Conservation (phyloP, 2,888 invertebrate genomes). For the Heliconius cydno region DNA sequence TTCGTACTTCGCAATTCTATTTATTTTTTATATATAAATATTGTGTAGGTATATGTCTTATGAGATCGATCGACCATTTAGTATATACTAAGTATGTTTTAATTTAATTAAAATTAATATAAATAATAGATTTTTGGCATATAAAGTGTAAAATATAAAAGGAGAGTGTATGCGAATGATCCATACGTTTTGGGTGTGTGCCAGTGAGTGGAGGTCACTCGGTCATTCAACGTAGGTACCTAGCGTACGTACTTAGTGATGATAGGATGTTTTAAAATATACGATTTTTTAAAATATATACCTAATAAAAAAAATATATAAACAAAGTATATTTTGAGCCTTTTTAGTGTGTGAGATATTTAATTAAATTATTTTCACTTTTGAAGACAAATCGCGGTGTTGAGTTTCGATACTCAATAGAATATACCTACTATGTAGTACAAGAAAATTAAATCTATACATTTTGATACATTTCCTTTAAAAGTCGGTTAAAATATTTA, state of each 20-base stretch:
- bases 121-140: constrained; percentile 25
- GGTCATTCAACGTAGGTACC: constrained; percentile 44
- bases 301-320: background rate
- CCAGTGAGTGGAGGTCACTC: constrained; percentile 44
- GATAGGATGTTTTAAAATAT: constrained; percentile 15
- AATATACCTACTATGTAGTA: no score
- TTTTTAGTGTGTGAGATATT: background rate
- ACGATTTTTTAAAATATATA: background rate
- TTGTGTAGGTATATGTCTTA: background rate
- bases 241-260: background rate
- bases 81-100: background rate
- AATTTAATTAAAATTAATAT: background rate
- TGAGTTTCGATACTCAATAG: no score
- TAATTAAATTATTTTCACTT: no score
- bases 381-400: no score
- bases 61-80: background rate
- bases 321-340: background rate
- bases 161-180: constrained; percentile 60
- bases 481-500: constrained; percentile 80
- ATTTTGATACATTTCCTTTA: constrained; percentile 43
- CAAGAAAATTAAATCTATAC: no score
- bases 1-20: background rate
- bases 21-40: background rate
- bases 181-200: constrained; percentile 42
- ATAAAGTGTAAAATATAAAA: constrained; percentile 47